These are phyloP conservation scores for Conomelus anceps DNA, from an alignment of 2,888 invertebrate genomes.

Conservation along the genomic window DNA sequence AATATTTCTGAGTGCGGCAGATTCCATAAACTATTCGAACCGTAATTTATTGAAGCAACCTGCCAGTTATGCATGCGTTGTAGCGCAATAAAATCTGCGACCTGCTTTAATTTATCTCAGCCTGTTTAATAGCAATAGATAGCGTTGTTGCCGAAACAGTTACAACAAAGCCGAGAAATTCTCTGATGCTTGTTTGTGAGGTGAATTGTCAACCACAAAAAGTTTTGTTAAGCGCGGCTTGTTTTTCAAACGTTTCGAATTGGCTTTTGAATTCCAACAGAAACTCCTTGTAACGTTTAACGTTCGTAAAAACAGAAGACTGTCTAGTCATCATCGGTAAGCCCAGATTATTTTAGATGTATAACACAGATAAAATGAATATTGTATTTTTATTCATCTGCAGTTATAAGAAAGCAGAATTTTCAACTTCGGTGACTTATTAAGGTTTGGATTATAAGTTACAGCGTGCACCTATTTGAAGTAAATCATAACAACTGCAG, in stretches of 20 bases:
- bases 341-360: too few relatives aligned
- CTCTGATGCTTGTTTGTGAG: background rate
- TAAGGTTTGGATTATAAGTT: too few relatives aligned
- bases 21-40: background rate
- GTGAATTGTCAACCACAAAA: background rate
- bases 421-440: too few relatives aligned
- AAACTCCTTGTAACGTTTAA: background rate
- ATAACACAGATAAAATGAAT: too few relatives aligned
- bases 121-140: background rate
- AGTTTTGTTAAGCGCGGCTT: background rate
- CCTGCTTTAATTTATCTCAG: background rate
- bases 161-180: background rate
- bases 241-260: background rate
- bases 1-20: background rate
- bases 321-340: too few relatives aligned
- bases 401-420: too few relatives aligned
- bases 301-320: background rate
- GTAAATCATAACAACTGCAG: too few relatives aligned
- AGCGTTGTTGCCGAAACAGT: background rate
- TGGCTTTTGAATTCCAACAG: background rate
- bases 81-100: background rate
- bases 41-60: background rate
- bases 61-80: background rate
- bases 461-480: too few relatives aligned
- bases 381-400: too few relatives aligned